Evolutionary conservation across 2,113 vertebrate genomes (phyloP).

Genomic region (Scytalopus superciliaris): DNA sequence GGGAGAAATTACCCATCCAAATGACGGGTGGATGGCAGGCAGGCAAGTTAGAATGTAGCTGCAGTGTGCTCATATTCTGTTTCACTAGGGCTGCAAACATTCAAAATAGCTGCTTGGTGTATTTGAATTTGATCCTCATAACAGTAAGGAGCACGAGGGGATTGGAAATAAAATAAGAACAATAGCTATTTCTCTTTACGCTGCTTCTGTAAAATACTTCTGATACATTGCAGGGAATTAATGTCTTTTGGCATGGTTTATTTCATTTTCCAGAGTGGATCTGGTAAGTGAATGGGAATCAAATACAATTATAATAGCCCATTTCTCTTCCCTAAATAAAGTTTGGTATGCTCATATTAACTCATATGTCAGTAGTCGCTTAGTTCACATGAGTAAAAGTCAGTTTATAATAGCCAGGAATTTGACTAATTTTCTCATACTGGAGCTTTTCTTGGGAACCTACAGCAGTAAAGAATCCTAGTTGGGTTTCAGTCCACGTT

Average conservation of each 20-base stretch:
- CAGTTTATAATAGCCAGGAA: slow-evolving; percentile 2
- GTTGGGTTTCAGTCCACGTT: not conserved
- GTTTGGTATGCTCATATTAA: slow-evolving; percentile 42
- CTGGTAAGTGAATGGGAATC: slow-evolving; percentile 45
- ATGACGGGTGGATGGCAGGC: slow-evolving; percentile 45
- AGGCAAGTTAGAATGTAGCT: slow-evolving; percentile 35
- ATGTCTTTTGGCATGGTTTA: slow-evolving; percentile 62
- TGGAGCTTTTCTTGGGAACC: not conserved
- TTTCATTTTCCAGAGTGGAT: slow-evolving; percentile 59
- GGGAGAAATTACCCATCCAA: slow-evolving; percentile 42
- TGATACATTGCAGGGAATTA: slow-evolving; percentile 43
- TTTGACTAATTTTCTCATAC: slow-evolving; percentile 20
- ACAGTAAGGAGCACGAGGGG: slow-evolving; percentile 23
- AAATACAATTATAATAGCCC: slow-evolving; percentile 51
- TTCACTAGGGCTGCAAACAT: slow-evolving; percentile 35
- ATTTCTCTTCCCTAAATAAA: slow-evolving; percentile 61
- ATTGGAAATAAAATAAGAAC: slow-evolving; percentile 54
- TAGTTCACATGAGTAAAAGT: slow-evolving; percentile 25
- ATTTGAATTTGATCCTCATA: slow-evolving; percentile 55
- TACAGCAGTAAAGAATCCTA: not conserved
- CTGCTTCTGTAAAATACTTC: slow-evolving; percentile 45
- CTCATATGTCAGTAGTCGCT: slow-evolving; percentile 33
- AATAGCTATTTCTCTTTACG: slow-evolving; percentile 54
- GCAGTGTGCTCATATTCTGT: slow-evolving; percentile 36
- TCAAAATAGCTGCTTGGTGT: slow-evolving; percentile 51